These are phyloP conservation scores for Todiramphus saurophagus DNA, from an alignment of 2,113 vertebrate species.

Conservation along the genomic window DNA sequence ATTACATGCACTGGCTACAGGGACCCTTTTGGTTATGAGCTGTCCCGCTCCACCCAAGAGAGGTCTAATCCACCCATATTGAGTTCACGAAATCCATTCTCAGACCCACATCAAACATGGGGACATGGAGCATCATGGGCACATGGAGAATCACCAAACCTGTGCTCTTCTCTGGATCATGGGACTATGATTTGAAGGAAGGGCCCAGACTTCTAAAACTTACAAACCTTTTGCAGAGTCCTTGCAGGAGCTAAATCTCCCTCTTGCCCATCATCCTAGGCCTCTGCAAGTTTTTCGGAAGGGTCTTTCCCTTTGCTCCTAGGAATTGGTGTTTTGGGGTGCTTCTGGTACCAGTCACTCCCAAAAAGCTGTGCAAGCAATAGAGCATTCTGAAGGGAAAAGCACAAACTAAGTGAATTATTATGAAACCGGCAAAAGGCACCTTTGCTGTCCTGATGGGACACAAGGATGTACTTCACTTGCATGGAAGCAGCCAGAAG, in stretches of 20 bases:
- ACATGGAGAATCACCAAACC: neutral
- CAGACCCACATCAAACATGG: neutral
- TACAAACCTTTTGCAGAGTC: neutral
- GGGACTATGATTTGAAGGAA: neutral
- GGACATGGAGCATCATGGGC: neutral
- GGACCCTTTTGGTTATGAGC: neutral
- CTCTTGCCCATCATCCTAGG: neutral
- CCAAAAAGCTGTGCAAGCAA: neutral
- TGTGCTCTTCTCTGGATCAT: neutral
- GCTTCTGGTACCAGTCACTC: neutral
- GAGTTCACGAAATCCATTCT: neutral
- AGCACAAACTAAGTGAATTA: neutral
- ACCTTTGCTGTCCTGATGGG: neutral
- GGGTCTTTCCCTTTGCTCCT: neutral
- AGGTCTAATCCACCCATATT: fast-evolving
- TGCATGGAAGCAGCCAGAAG: neutral
- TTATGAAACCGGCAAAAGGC: neutral
- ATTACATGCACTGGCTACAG: neutral
- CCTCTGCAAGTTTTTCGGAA: neutral
- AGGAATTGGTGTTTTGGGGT: fast-evolving
- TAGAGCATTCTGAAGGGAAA: neutral
- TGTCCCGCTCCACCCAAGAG: neutral
- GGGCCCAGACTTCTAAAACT: neutral
- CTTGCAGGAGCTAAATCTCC: neutral
- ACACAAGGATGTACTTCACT: neutral